These are phyloP conservation scores for Cephonodes hylas DNA, from an alignment of 2,888 invertebrate species.

Conservation along the genomic window DNA sequence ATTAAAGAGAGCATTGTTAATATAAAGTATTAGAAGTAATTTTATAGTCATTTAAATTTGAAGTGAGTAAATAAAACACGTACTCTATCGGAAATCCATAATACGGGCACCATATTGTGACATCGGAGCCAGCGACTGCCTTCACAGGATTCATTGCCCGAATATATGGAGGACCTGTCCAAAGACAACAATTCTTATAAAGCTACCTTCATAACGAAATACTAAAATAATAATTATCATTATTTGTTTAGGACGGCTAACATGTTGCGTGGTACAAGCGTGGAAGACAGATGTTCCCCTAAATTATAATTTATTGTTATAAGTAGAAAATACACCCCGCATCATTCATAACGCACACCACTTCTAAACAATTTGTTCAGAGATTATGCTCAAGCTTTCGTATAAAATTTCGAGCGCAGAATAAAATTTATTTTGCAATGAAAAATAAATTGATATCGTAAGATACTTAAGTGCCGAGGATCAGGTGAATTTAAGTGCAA, in stretches of 20 bases:
- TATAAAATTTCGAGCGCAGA: too few relatives aligned
- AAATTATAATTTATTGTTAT: not conserved
- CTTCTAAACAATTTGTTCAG: not conserved
- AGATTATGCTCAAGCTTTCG: not conserved
- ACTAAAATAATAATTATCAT: slow-evolving; percentile 29
- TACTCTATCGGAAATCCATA: slow-evolving; percentile 90
- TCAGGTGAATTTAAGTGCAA: too few relatives aligned
- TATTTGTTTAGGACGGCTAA: slow-evolving; percentile 37
- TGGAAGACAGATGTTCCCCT: not conserved
- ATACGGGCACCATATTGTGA: slow-evolving; percentile 90
- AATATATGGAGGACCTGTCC: slow-evolving; percentile 87
- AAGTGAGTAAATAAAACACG: slow-evolving; percentile 2
- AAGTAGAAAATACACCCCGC: not conserved
- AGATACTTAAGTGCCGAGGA: too few relatives aligned
- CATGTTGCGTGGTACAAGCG: not conserved
- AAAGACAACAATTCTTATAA: slow-evolving; percentile 33
- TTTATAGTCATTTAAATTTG: too few relatives aligned
- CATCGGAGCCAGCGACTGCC: slow-evolving; percentile 89
- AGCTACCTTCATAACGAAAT: slow-evolving; percentile 23
- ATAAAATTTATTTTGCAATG: too few relatives aligned
- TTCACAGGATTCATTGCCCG: slow-evolving; percentile 87
- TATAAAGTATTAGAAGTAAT: too few relatives aligned
- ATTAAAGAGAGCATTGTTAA: too few relatives aligned
- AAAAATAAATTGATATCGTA: too few relatives aligned
- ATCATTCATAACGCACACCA: not conserved